Percentiles rank a stretch among this genome's conserved stretches.
Conservation (phyloP, 2,797 vertebrate genomes). For the Bryconaethiops microstoma region DNA sequence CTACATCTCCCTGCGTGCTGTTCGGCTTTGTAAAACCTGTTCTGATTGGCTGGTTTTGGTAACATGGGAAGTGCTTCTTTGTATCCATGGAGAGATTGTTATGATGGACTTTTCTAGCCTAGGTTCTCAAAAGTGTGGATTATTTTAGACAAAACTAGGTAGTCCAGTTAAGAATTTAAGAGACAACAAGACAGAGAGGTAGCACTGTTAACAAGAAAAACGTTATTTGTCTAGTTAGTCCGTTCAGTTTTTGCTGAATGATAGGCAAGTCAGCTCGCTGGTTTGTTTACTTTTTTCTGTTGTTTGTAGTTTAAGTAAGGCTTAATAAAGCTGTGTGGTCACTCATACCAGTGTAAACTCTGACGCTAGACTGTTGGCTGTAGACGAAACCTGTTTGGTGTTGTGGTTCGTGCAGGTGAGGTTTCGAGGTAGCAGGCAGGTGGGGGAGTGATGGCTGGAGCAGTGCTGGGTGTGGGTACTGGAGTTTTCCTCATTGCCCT, state of each 20-base stretch:
- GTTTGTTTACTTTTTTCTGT: background rate
- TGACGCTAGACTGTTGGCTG: background rate
- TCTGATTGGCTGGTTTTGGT: constrained; percentile 48
- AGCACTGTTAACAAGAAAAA: background rate
- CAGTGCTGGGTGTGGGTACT: constrained; percentile 79
- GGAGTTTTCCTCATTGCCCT: constrained; percentile 82
- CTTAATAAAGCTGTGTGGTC: background rate
- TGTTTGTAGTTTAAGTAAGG: background rate
- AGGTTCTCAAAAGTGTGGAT: background rate
- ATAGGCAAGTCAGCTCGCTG: background rate
- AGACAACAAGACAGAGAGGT: background rate
- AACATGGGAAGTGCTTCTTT: constrained; percentile 52
- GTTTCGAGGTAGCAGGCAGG: background rate
- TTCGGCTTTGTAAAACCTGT: background rate
- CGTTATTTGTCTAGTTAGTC: background rate
- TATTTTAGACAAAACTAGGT: background rate
- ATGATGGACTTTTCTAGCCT: background rate
- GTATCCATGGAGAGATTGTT: constrained; percentile 64
- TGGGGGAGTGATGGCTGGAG: constrained; percentile 70
- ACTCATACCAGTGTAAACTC: background rate
- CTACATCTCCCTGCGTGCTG: constrained; percentile 57
- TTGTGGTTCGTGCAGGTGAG: background rate
- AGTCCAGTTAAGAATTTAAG: background rate
- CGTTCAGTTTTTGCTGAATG: background rate
- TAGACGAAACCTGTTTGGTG: background rate